Base-by-base conservation (phyloP, 2,888 invertebrate species). In the Pristionchus mayeri region DNA sequence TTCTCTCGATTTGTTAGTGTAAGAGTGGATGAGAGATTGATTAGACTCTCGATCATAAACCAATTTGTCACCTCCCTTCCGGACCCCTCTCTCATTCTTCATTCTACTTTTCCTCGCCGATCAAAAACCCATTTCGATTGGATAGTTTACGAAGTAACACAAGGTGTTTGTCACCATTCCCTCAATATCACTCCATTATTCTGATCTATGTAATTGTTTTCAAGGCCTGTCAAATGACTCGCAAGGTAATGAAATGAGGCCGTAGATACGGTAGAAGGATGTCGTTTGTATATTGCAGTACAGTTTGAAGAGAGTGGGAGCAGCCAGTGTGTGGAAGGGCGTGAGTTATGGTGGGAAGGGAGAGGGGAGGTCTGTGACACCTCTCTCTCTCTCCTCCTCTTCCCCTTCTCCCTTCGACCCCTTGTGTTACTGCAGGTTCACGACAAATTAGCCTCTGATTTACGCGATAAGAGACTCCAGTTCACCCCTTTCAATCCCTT, bases 391-490 rank as follows among this genome's bases (percentile, higher is more conserved):
- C 30, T 27, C 24, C 37, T 34, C 60, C 0, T 34, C 80, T 60
- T 40, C 44, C 30, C 11, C 81, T 34, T 40, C 40, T 13, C 18
- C 82, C 16, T 48, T 63, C 60, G 40, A 44, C 71, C 57, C 57
- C 57, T 80, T 80, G 80, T 80, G 80, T 80, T 80, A 80, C 80
- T 40, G 40, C 80, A 80, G 80, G 18, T 52, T 40, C 34, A 57
- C 80, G 80, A 80, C 80, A 57, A 80, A 80, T 80, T 80, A 44
- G 34, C 80, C 7, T 57, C 80, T 80, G 80, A 80, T 80, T 80
- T 80, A 80, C 50, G 80, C n/a, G 80, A 79, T 79, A 52, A 79
- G 54, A 37, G 27, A 57, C 48, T 27, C 50, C 27, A 30, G 50
- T 52, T 44, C 75, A 48, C 34, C 76, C 48, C 50, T 50, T 40